Evolutionary conservation across 37 sponge, comb jelly and placozoan species (phyloP).

Genomic region (Petrosia ficiformis): DNA sequence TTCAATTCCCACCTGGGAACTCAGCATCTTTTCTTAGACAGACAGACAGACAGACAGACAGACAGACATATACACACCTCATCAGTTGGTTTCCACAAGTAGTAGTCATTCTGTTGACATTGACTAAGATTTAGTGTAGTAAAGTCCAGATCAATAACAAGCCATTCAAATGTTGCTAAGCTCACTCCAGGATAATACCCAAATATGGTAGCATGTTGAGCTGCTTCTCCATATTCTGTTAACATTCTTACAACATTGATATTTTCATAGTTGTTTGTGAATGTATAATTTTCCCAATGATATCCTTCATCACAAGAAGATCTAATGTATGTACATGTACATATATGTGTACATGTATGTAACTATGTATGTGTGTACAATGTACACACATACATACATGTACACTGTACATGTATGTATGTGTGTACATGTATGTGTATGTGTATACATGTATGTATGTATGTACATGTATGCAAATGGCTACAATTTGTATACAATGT

Average conservation of each 20-base stretch:
- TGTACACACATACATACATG: neutral
- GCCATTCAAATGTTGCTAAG: neutral
- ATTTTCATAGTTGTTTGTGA: neutral
- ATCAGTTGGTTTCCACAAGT: slow-evolving; percentile 18
- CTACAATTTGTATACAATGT: neutral
- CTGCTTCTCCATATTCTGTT: slow-evolving; percentile 9
- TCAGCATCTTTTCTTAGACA: too few relatives aligned
- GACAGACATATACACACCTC: slow-evolving; percentile 5
- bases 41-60: too few relatives aligned
- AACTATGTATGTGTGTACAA: neutral
- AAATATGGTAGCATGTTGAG: slow-evolving; percentile 17
- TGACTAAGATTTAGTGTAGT: neutral
- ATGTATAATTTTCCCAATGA: neutral
- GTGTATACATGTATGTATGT: neutral
- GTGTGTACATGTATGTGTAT: neutral
- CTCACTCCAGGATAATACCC: neutral
- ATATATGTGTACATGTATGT: neutral
- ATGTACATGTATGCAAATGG: neutral
- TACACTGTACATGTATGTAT: neutral
- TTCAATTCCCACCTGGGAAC: neutral
- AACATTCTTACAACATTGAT: slow-evolving; percentile 2
- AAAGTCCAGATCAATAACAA: slow-evolving; percentile 20
- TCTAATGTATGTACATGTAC: neutral
- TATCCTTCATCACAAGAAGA: slow-evolving; percentile 28
- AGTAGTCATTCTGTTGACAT: slow-evolving; percentile 17